Percentiles rank a stretch among this genome's conserved stretches.
Conservation (phyloP, 2,113 vertebrate species). For the Oostethus manadensis region DNA sequence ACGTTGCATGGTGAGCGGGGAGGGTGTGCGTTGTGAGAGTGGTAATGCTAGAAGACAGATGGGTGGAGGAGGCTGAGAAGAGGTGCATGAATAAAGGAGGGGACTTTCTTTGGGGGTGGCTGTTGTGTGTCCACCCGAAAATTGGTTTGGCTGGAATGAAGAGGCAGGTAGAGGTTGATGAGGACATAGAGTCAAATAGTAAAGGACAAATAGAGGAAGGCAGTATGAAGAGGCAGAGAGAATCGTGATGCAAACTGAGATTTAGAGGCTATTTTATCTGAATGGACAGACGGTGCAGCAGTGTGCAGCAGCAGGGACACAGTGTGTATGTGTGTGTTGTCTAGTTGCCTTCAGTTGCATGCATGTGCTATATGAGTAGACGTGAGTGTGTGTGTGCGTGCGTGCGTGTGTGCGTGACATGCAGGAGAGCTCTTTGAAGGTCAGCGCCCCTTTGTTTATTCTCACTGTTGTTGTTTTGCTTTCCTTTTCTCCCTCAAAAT, state of each 20-base stretch:
- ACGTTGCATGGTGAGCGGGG: constrained; percentile 14
- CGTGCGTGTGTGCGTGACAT: constrained; percentile 26
- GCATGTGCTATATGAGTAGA: constrained; percentile 32
- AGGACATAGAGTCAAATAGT: constrained; percentile 10
- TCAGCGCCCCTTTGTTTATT: constrained; percentile 48
- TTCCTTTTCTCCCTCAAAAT: constrained; percentile 50
- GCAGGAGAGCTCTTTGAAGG: constrained; percentile 63
- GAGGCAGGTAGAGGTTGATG: constrained; percentile 15
- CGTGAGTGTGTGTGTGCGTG: constrained; percentile 13
- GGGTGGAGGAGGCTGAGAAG: constrained; percentile 22
- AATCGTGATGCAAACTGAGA: constrained; percentile 38
- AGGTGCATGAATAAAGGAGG: constrained; percentile 36
- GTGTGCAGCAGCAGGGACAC: constrained; percentile 47
- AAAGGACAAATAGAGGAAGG: not conserved
- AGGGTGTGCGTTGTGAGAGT: constrained; percentile 37
- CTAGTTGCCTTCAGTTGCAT: constrained; percentile 16
- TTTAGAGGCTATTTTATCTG: constrained; percentile 64
- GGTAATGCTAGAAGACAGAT: constrained; percentile 9
- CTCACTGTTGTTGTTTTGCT: constrained; percentile 36
- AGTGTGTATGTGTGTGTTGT: constrained; percentile 21
- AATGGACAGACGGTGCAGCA: constrained; percentile 52
- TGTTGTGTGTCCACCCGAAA: constrained; percentile 67
- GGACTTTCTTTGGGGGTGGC: constrained; percentile 68
- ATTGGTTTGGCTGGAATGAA: constrained; percentile 56
- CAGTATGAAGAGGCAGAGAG: not conserved